A percentile compares a stretch with the other conserved stretches of the same genome.
phyloP scores from a whole-genome alignment of 2,888 invertebrate species.

The Ophion slaviceki region DNA sequence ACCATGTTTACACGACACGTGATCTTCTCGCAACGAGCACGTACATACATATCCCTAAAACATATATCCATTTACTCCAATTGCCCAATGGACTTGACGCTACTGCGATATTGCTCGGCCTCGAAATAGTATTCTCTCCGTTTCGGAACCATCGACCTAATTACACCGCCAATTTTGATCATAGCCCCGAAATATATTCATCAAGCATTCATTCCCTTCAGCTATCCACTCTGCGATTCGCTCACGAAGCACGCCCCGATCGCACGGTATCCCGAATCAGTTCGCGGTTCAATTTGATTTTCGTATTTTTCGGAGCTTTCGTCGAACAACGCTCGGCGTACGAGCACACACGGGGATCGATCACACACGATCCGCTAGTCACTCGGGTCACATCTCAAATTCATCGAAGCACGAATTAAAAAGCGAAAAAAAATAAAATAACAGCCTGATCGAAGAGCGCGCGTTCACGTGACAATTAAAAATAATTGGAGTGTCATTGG shows the following conservation, averaged over 20 bases:
- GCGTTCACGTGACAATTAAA: constrained; percentile 28
- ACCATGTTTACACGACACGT: constrained; percentile 49
- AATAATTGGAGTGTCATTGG: constrained; percentile 37
- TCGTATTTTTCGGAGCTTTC: neutral
- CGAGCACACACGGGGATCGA: constrained; percentile 8
- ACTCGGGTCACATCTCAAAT: constrained; percentile 19
- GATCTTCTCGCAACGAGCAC: constrained; percentile 32
- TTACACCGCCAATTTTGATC: constrained; percentile 33
- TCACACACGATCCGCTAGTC: neutral
- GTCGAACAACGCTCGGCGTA: neutral
- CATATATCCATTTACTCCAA: neutral
- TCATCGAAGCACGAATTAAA: constrained; percentile 19
- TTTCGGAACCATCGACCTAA: constrained; percentile 45
- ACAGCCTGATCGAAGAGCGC: neutral
- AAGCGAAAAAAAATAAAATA: neutral
- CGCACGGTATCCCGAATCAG: constrained; percentile 6
- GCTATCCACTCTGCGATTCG: neutral
- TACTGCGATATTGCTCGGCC: constrained; percentile 11
- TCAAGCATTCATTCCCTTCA: neutral
- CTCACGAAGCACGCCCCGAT: neutral
- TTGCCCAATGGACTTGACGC: constrained; percentile 10
- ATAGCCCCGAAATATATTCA: constrained; percentile 11
- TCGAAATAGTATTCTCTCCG: constrained; percentile 25
- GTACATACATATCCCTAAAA: neutral
- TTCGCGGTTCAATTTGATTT: constrained; percentile 13